phyloP scores from a whole-genome alignment of 2,797 vertebrate genomes.

The Tolypeutes matacus region DNA sequence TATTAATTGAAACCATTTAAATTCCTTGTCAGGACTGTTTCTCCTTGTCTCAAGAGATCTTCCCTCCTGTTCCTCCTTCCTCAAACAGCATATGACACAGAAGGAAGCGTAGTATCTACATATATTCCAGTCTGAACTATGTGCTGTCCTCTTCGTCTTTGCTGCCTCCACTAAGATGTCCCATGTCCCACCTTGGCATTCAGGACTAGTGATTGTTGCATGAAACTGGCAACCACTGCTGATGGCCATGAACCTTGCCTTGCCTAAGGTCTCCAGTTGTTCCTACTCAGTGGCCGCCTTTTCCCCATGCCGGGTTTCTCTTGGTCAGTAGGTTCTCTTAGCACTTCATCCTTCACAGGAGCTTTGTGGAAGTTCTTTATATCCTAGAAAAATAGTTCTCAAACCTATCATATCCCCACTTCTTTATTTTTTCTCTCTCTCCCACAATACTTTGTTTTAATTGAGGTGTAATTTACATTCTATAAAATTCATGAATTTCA shows the following conservation, averaged over 20 bases:
- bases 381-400: background rate
- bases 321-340: background rate
- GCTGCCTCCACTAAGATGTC: background rate
- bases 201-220: accelerated
- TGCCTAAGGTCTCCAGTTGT: background rate
- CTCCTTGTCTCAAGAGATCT: background rate
- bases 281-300: background rate
- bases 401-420: background rate
- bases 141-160: background rate
- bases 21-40: background rate
- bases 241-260: background rate
- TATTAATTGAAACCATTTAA: background rate
- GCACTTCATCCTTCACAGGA: background rate
- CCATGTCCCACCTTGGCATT: background rate
- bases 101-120: background rate
- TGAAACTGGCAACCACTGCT: background rate
- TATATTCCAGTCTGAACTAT: background rate
- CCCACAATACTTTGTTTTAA: background rate
- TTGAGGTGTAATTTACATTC: background rate
- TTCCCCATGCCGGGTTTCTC: background rate
- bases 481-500: background rate
- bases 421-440: background rate
- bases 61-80: background rate
- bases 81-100: background rate
- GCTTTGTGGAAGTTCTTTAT: background rate